These are phyloP conservation scores for Theonella swinhoei DNA, from an alignment of 37 sponge, comb jelly and placozoan genomes.

Conservation along the genomic window DNA sequence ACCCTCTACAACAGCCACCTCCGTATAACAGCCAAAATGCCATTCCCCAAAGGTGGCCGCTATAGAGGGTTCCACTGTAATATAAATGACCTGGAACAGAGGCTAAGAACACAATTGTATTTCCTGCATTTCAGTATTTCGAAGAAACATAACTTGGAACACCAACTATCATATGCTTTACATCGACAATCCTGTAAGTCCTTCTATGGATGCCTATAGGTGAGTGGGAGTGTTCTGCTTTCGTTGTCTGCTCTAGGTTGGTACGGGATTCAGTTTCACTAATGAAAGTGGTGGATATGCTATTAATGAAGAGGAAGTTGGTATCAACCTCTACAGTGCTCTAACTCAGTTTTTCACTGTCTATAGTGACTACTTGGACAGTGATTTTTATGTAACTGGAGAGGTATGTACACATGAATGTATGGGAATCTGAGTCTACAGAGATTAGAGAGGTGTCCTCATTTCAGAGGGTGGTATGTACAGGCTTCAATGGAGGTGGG, in stretches of 20 bases:
- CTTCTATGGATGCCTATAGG: background rate
- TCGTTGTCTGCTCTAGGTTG: conserved; percentile 73
- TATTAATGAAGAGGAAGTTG: conserved; percentile 81
- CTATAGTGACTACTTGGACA: conserved; percentile 70
- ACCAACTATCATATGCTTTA: conserved; percentile 73
- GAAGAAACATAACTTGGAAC: conserved; percentile 76
- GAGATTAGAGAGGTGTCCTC: too few relatives aligned
- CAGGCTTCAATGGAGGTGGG: too few relatives aligned
- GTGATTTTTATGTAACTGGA: conserved; percentile 89
- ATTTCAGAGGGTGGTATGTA: too few relatives aligned
- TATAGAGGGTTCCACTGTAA: too few relatives aligned
- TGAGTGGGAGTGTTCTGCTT: too few relatives aligned
- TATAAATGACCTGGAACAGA: too few relatives aligned
- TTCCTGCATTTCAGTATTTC: too few relatives aligned
- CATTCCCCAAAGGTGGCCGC: too few relatives aligned
- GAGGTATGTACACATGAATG: conserved; percentile 53
- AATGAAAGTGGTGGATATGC: conserved; percentile 51
- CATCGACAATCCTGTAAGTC: conserved; percentile 90
- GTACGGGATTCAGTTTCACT: conserved; percentile 91
- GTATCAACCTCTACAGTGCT: conserved; percentile 73
- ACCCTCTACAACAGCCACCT: too few relatives aligned
- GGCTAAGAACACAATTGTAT: too few relatives aligned
- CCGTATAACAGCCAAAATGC: too few relatives aligned
- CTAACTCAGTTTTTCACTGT: conserved; percentile 85
- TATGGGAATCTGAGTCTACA: background rate